Conservation (phyloP, 2,888 invertebrate genomes). For the Sphaerophoria rueppellii region DNA sequence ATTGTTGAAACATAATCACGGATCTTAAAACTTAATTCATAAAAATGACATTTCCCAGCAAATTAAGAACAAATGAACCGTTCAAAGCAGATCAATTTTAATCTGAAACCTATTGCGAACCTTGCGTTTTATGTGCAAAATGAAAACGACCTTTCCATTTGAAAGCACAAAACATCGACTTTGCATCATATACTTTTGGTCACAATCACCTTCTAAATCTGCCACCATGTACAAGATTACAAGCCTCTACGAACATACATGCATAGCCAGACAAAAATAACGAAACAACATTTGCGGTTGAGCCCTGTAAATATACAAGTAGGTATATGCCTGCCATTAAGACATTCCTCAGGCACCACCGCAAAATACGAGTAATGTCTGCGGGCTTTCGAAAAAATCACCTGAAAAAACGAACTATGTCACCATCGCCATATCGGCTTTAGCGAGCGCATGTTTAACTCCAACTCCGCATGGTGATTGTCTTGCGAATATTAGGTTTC, state of each 20-base stretch:
- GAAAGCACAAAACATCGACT: constrained; percentile 42
- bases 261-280: constrained; percentile 23
- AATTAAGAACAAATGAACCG: not conserved
- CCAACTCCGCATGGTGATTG: not conserved
- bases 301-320: constrained; percentile 12
- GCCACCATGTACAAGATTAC: constrained; percentile 7
- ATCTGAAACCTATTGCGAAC: not conserved
- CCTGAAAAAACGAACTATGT: constrained; percentile 57
- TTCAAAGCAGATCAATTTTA: not conserved
- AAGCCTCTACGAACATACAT: not conserved
- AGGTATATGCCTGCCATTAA: constrained; percentile 47
- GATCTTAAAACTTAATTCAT: too few relatives aligned
- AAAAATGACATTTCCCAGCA: too few relatives aligned
- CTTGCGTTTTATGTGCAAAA: not conserved
- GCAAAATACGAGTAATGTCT: constrained; percentile 56
- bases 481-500: constrained; percentile 57
- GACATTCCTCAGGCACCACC: constrained; percentile 54
- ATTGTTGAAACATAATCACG: too few relatives aligned
- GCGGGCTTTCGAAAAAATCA: constrained; percentile 65
- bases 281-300: constrained; percentile 52
- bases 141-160: constrained; percentile 20
- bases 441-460: too few relatives aligned
- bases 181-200: constrained; percentile 55
- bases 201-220: constrained; percentile 36
- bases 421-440: constrained; percentile 12